Conservation (phyloP, 2,797 vertebrate genomes). For the Carduelis carduelis region DNA sequence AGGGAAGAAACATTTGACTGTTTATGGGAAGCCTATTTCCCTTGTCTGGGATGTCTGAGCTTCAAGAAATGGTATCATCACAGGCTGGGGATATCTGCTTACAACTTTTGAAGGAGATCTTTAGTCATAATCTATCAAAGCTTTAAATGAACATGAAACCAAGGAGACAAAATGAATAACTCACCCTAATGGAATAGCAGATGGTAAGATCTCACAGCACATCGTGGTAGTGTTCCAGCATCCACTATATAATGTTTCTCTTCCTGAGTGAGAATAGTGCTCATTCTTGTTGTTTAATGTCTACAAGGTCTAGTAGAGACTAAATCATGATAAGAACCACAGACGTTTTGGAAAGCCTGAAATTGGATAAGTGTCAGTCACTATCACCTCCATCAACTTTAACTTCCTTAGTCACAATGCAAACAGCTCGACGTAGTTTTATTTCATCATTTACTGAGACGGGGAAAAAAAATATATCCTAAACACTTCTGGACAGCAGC, state of each 20-base stretch:
- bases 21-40: slow-evolving; percentile 27
- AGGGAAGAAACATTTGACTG: slow-evolving; percentile 25
- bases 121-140: slow-evolving; percentile 60
- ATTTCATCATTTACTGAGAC: slow-evolving; percentile 49
- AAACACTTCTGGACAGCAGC: slow-evolving; percentile 50
- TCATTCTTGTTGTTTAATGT: slow-evolving; percentile 54
- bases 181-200: slow-evolving; percentile 49
- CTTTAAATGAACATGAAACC: slow-evolving; percentile 62
- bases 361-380: slow-evolving; percentile 59
- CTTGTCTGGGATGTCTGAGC: slow-evolving; percentile 22
- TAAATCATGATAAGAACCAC: slow-evolving; percentile 66
- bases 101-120: slow-evolving; percentile 52
- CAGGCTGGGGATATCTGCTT: slow-evolving; percentile 18
- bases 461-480: neutral
- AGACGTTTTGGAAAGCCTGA: slow-evolving; percentile 54
- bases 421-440: slow-evolving; percentile 56
- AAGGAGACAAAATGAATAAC: slow-evolving; percentile 49
- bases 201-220: slow-evolving; percentile 12
- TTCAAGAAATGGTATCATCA: slow-evolving; percentile 46
- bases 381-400: slow-evolving; percentile 52
- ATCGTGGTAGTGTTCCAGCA: slow-evolving; percentile 11
- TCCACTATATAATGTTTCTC: slow-evolving; percentile 41
- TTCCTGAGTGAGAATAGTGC: slow-evolving; percentile 43
- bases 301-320: slow-evolving; percentile 42
- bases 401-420: slow-evolving; percentile 59